phyloP scores from a whole-genome alignment of 2,113 vertebrate species.

The Donacobius atricapilla region DNA sequence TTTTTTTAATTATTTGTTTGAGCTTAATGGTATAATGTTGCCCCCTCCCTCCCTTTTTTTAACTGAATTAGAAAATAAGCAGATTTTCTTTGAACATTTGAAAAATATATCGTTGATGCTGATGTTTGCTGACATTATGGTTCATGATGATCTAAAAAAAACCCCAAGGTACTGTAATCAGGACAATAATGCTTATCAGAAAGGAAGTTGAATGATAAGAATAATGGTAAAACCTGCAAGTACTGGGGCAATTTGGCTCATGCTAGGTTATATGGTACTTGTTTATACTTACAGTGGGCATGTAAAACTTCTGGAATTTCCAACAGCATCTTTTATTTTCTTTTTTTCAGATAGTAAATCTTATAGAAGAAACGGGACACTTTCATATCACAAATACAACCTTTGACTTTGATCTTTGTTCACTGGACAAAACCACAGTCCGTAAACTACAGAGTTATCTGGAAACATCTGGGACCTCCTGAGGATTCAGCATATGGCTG shows the following conservation, averaged over 20 bases:
- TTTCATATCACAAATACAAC: slow-evolving; percentile 99
- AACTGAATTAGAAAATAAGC: background rate
- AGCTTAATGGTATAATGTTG: background rate
- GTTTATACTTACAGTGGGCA: background rate
- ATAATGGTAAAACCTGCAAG: background rate
- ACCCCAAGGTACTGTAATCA: background rate
- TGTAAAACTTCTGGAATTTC: background rate
- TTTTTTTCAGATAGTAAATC: slow-evolving; percentile 91
- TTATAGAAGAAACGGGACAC: slow-evolving; percentile 98
- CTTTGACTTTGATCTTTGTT: slow-evolving; percentile 99
- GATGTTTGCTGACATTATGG: background rate
- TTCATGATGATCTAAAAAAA: background rate
- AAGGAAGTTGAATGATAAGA: background rate
- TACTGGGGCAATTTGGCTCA: background rate
- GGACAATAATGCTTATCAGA: background rate
- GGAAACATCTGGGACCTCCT: slow-evolving; percentile 89
- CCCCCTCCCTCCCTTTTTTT: rapidly evolving
- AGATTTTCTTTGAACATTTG: background rate
- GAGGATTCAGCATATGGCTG: slow-evolving; percentile 78
- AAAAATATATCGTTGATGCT: background rate
- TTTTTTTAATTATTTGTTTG: background rate
- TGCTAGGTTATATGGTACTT: background rate
- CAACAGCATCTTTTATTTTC: slow-evolving; percentile 9
- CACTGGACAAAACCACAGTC: slow-evolving; percentile 94
- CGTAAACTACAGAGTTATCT: slow-evolving; percentile 98